phyloP scores from a whole-genome alignment of 2,113 vertebrate genomes.

The Aythya baeri region DNA sequence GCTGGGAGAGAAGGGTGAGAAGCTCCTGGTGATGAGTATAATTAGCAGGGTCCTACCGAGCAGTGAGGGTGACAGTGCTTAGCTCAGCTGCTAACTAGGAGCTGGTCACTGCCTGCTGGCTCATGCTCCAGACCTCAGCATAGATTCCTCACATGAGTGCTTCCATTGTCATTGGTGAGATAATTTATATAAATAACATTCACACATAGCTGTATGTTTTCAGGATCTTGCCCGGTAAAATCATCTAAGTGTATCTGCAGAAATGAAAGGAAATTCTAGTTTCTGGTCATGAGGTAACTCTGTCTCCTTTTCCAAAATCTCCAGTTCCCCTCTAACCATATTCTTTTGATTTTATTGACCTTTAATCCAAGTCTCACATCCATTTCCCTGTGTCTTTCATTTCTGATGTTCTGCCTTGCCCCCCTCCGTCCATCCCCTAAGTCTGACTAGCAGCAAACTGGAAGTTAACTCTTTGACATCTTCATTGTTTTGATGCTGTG shows the following conservation, averaged over 20 bases:
- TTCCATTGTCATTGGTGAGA: background rate
- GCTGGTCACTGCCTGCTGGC: background rate
- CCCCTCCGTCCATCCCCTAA: fast-evolving
- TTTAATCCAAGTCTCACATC: background rate
- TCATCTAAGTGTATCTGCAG: fast-evolving
- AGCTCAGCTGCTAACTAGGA: background rate
- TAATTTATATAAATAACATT: background rate
- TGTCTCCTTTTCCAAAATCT: background rate
- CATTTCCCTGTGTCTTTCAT: background rate
- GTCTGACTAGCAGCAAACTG: background rate
- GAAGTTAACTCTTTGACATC: background rate
- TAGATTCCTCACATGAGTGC: background rate
- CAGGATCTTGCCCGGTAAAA: background rate
- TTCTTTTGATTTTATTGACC: background rate
- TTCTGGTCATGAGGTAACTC: background rate
- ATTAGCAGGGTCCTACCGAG: background rate
- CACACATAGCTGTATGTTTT: background rate
- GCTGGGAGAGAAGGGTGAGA: background rate
- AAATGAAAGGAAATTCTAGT: background rate
- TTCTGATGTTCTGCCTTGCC: background rate
- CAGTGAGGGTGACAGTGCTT: background rate
- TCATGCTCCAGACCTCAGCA: background rate
- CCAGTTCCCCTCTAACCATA: background rate
- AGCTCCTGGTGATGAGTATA: background rate
- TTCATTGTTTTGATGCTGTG: background rate